Conservation (phyloP, 2,797 vertebrate genomes). For the Manis crassicaudata region DNA sequence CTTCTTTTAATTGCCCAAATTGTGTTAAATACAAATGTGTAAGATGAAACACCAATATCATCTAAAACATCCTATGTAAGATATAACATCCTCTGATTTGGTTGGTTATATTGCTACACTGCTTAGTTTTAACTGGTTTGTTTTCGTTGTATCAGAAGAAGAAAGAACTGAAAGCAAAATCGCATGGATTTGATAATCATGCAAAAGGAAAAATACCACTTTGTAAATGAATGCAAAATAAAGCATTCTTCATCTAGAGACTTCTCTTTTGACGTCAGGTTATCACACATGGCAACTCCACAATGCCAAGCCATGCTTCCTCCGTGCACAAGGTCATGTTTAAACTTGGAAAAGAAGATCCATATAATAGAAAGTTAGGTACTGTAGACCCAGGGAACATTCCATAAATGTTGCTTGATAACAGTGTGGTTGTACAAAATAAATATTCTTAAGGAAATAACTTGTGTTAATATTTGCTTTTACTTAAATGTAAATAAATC, state of each 20-base stretch:
- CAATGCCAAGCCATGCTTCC: background rate
- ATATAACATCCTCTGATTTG: background rate
- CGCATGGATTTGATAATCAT: background rate
- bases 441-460: conserved; percentile 62
- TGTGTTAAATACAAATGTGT: background rate
- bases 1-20: conserved; percentile 18
- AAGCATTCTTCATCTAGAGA: conserved; percentile 28
- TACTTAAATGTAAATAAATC: conserved; percentile 69
- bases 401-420: conserved; percentile 56
- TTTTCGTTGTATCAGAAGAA: conserved; percentile 49
- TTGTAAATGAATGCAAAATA: conserved; percentile 57
- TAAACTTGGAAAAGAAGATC: background rate
- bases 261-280: background rate
- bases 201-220: conserved; percentile 17
- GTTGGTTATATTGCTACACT: conserved; percentile 28
- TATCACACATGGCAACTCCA: background rate
- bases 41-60: conserved; percentile 19
- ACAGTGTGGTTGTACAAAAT: conserved; percentile 51
- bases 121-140: conserved; percentile 50
- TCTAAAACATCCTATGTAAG: background rate
- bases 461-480: conserved; percentile 71
- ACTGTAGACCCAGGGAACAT: background rate
- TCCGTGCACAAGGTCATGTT: background rate
- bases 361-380: background rate
- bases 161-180: conserved; percentile 50